Evolutionary conservation across 2,113 vertebrate genomes (phyloP), one percentile per base, ranked within the genome.

Genomic region (Esox niger): DNA sequence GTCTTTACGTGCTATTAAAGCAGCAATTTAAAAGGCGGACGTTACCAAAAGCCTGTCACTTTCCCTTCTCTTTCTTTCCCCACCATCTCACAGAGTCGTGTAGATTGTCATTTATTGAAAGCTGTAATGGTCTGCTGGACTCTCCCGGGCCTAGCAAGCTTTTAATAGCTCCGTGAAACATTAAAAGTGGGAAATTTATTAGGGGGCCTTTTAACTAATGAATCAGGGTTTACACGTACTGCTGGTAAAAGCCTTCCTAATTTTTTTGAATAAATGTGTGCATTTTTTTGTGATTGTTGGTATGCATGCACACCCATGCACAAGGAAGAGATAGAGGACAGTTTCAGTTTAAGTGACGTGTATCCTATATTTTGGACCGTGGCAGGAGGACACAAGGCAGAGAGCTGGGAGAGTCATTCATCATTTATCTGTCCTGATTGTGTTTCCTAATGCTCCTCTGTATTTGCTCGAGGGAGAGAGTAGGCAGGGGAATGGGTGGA

Each of bases 51-150:
- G 76, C 77, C 64, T 73, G 77, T 75, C 2, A 58, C 64, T 63
- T 6, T 68, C 79, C 76, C 78, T 23, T 7, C 23, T 65, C 15
- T 43, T 43, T 43, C 38, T 43, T 17, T 17, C 38, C 3, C 15
- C 38, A 43, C 38, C 38, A 43, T 43, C 38, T 15, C 38, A 15
- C 38, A 43, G 15, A 15, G 38, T 82, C 88, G 82, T 82, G 84
- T 86, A 79, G 85, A 88, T 91, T 89, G 84, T 87, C 82, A 80
- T 91, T 90, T 91, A 91, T 91, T 88, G 88, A 89, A 88, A 81
- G 80, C 82, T 71, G 69, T 88, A 89, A 87, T 88, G 77, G 86
- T 69, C 69, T 86, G 80, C 79, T 78, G 72, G 75, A 78, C 82
- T 73, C 68, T 61, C 68, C 64, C 25, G 76, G 69, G 74, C 71